These are phyloP conservation scores for Hemichromis elongatus DNA, from an alignment of 2,113 vertebrate species.

Conservation along the genomic window DNA sequence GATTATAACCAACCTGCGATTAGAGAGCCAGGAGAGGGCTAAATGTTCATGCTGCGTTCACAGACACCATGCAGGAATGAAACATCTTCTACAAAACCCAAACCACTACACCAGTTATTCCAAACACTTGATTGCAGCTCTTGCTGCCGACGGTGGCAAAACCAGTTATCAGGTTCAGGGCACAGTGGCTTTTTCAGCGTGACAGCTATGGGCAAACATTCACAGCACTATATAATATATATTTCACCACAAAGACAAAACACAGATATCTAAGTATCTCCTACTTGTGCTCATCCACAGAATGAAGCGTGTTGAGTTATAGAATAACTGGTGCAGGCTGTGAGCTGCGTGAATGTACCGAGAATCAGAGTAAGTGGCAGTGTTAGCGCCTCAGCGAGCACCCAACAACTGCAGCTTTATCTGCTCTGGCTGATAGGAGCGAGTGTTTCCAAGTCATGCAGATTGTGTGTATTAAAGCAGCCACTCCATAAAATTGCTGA, in stretches of 20 bases:
- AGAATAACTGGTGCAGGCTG: constrained; percentile 17
- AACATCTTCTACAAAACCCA: too few relatives aligned
- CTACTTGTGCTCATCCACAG: constrained; percentile 12
- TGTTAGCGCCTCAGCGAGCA: constrained; percentile 24
- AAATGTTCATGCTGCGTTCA: too few relatives aligned
- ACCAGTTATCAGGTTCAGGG: background rate
- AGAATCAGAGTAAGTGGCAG: constrained; percentile 25
- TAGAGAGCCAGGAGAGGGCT: too few relatives aligned
- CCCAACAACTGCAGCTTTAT: constrained; percentile 57
- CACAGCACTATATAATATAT: background rate
- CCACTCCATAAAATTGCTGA: constrained; percentile 4
- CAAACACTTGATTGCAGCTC: too few relatives aligned
- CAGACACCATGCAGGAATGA: too few relatives aligned
- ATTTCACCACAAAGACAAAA: background rate
- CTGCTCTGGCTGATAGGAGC: constrained; percentile 31
- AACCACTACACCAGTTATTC: too few relatives aligned
- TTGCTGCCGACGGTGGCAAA: too few relatives aligned
- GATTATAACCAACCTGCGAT: too few relatives aligned
- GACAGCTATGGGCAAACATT: background rate
- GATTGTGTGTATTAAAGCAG: constrained; percentile 33
- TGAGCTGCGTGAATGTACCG: background rate
- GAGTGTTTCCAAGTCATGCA: constrained; percentile 35
- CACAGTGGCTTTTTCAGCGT: background rate
- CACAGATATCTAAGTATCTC: background rate
- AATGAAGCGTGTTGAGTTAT: constrained; percentile 20